phyloP scores from a whole-genome alignment of 30 jellyfish, hydroid and myxozoan species.

The Aurelia sp. region DNA sequence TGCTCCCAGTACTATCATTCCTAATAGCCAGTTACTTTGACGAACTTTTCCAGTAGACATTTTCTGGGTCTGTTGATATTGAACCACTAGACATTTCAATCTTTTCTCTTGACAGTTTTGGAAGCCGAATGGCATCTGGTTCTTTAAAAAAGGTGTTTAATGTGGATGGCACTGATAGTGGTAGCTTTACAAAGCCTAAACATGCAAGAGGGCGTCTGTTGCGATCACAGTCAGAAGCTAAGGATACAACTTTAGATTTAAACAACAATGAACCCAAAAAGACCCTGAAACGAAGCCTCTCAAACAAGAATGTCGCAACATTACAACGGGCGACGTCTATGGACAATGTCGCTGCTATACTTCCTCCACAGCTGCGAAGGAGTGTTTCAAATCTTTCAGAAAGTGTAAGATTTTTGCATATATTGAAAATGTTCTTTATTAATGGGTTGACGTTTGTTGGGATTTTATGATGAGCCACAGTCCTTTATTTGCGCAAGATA shows the following conservation, averaged over 20 bases:
- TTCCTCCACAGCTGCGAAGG: constrained; percentile 38
- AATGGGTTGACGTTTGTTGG: not conserved
- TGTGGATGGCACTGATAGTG: too few species aligned
- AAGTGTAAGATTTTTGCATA: constrained; percentile 9
- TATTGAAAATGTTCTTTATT: not conserved
- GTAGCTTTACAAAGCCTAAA: too few species aligned
- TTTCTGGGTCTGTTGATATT: too few species aligned
- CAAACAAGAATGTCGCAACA: not conserved
- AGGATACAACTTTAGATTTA: constrained; percentile 11
- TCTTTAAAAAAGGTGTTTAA: too few species aligned
- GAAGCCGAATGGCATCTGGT: too few species aligned
- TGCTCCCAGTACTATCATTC: too few species aligned
- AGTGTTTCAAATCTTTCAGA: constrained; percentile 40
- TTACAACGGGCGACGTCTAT: constrained; percentile 36
- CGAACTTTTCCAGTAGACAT: too few species aligned
- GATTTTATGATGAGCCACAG: not conserved
- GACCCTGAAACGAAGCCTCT: constrained; percentile 1
- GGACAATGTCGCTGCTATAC: constrained; percentile 26
- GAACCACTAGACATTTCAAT: too few species aligned
- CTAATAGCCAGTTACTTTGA: too few species aligned
- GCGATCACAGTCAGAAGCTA: not conserved
- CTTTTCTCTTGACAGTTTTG: too few species aligned
- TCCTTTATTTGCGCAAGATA: not conserved
- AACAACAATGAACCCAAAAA: constrained; percentile 9
- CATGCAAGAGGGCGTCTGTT: too few species aligned